Evolutionary conservation across 2,113 vertebrate genomes (phyloP).

Genomic region (Gorsachius goisagi): DNA sequence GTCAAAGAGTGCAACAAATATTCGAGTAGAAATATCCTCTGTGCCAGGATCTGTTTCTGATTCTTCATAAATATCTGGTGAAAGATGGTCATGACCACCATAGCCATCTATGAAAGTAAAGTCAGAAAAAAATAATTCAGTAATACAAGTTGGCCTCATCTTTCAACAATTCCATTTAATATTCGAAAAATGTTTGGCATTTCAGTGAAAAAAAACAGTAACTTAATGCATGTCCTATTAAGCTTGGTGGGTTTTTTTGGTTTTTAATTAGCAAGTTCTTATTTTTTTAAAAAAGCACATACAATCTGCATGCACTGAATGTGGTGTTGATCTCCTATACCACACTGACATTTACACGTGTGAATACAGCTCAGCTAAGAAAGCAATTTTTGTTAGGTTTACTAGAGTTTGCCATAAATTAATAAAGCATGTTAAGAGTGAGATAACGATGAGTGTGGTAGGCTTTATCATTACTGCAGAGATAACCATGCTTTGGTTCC

Average conservation of each 20-base stretch:
- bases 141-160: background rate
- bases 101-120: slow-evolving; percentile 81
- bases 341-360: background rate
- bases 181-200: background rate
- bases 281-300: background rate
- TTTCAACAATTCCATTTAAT: background rate
- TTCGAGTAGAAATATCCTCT: slow-evolving; percentile 82
- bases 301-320: background rate
- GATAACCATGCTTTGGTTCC: background rate
- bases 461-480: background rate
- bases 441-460: background rate
- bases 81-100: slow-evolving; percentile 78
- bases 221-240: background rate
- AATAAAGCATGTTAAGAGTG: background rate
- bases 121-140: background rate
- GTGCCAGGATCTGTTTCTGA: slow-evolving; percentile 81
- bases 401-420: background rate
- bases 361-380: background rate
- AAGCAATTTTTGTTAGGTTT: background rate
- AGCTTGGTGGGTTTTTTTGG: background rate
- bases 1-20: slow-evolving; percentile 96
- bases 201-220: background rate
- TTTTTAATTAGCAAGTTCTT: background rate
- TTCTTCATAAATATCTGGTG: slow-evolving; percentile 88
- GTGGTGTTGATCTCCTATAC: background rate